Base-by-base conservation (phyloP, 2,113 vertebrate species). In the Pteropus alecto region DNA sequence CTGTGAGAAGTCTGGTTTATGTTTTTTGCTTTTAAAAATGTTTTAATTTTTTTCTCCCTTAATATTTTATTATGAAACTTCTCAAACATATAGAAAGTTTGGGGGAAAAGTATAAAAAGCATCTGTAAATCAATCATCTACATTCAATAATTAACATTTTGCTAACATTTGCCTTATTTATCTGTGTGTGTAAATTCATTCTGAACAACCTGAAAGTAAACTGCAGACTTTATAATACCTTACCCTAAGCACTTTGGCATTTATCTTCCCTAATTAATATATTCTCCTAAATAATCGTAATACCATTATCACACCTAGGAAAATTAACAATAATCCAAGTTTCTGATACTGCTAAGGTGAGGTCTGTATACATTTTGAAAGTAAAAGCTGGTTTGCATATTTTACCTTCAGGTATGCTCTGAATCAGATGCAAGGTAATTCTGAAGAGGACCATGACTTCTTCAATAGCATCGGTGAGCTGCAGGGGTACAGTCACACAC, bases 61-160 rank as follows among this genome's bases (percentile, higher is more conserved):
- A 63, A 56, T 26, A 77, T 70, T 88, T 88, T 93, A 87, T 33
- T 51, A 92, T 19, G 18, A 94, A 94, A 82, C 91, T 35, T 56
- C 73, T 63, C 38, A 87, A 82, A 91, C 6, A 90, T 35, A 86
- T 2, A 74, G 46, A 79, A 94, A 81, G 12, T 81, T 56, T 26
- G 33, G 46, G 63, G 0, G 0, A 18, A 83, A 87, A 58, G 33
- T 81, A 73, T 26, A 61, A 58, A 65, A 67, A 83, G 61, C 26
- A 76, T 48, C 56, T 67, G 41, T 56, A 76, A 21, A 70, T 38
- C 35, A 21, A 87, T 15, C 26, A 48, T 48, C 46, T 48, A 70
- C 8, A 96, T 19, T 46, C 14, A 54, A 84, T 70, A 81, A 61
- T 16, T 43, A 71, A 90, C 19, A 71, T 48, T 61, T 84, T 84